Conservation (phyloP, 2,113 vertebrate species). For the Gracilinanus agilis region DNA sequence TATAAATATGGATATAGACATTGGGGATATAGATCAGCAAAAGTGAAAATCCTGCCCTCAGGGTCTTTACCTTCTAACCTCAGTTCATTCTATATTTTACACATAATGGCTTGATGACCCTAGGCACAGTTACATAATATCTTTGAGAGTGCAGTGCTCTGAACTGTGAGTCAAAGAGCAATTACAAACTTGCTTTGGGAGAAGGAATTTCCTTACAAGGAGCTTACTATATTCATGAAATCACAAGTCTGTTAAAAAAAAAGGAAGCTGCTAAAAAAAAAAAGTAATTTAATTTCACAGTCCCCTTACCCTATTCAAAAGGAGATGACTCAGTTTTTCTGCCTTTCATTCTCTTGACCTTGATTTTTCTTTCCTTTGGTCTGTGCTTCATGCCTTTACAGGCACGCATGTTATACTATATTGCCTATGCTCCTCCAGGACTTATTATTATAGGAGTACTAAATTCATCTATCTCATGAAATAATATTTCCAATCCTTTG, state of each 20-base stretch:
- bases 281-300: not conserved
- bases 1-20: too few relatives aligned
- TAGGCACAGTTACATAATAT: not conserved
- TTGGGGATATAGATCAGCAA: not conserved
- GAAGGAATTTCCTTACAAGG: not conserved
- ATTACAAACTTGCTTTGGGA: not conserved
- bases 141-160: not conserved
- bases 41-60: not conserved
- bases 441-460: not conserved
- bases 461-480: not conserved
- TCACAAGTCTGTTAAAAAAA: not conserved
- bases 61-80: not conserved
- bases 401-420: too few relatives aligned
- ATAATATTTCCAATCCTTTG: not conserved
- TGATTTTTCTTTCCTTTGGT: not conserved
- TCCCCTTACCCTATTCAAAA: not conserved
- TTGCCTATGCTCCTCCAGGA: not conserved
- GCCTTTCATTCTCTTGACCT: not conserved
- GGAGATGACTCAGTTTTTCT: not conserved
- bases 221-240: not conserved
- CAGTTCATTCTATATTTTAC: not conserved
- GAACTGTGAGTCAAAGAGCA: not conserved
- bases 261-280: not conserved
- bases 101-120: not conserved
- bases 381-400: too few relatives aligned